These are phyloP conservation scores for Prunella himalayana DNA, from an alignment of 2,113 vertebrate genomes.

Conservation along the genomic window DNA sequence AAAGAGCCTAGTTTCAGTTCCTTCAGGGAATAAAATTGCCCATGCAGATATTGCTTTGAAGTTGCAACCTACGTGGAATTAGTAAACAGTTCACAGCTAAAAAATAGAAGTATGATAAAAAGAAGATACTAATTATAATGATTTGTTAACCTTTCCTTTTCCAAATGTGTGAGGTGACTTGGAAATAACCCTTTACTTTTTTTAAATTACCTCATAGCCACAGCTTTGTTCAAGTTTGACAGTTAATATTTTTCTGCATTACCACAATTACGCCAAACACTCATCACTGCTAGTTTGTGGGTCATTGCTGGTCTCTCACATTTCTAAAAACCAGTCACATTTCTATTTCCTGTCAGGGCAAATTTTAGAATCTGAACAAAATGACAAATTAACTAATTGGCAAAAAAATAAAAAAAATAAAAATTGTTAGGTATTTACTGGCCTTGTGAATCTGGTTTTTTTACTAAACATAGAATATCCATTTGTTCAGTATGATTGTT, in stretches of 20 bases:
- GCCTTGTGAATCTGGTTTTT: accelerated
- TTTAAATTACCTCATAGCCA: neutral
- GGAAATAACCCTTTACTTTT: neutral
- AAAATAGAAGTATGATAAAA: neutral
- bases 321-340: neutral
- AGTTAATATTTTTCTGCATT: neutral
- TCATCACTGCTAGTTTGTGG: neutral
- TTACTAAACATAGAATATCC: neutral
- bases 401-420: neutral
- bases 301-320: neutral
- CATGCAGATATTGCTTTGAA: neutral
- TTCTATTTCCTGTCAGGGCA: neutral
- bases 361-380: neutral
- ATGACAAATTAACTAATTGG: neutral
- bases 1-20: neutral
- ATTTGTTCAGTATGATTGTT: neutral
- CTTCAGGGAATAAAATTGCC: neutral
- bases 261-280: neutral
- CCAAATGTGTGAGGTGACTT: neutral
- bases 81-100: neutral
- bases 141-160: slow-evolving; percentile 21
- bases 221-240: neutral
- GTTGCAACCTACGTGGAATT: neutral
- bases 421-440: neutral
- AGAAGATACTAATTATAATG: neutral